Evolutionary conservation across 2,888 invertebrate species (phyloP), one percentile per base, ranked within the genome.

Genomic region (Brenthis daphne): DNA sequence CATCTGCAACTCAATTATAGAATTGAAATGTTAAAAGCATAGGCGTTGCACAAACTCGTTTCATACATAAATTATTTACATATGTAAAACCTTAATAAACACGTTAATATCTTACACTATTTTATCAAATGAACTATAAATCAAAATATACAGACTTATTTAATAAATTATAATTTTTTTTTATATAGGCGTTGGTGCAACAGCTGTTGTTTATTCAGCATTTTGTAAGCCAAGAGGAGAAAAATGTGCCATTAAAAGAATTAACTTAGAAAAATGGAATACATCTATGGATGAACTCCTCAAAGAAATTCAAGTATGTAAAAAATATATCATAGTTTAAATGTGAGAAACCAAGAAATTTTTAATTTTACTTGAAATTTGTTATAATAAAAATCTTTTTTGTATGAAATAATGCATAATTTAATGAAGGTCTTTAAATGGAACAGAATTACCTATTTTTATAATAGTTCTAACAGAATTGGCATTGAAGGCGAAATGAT

Each of bases 191-290:
- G 97, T 98, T 77, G 99, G 99, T 66, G 99, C 99, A 64, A 99
- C 99, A 13, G 99, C 99, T 8, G 97, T 98, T 65, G 99, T 99
- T 13, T 98, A 99, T 87, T 96, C 96, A 71, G 99, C 99, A 1
- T 94, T 95, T 75, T 99, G 99, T 87, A 96, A 96, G 81, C 97
- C 98, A 11, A 94, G 98, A 56, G 95, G 95, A 81, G 99, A 99
- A 89, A 97, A 97, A 94, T 99, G 99, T 94, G 99, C 99, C 83
- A 99, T 99, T 80, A 99, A 99, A 90, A 95, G 98, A 82, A 99
- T 99, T 83, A 99, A 99, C 88, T 94, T 99, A 85, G 99, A 99
- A 89, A 99, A 99, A 94, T 99, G 99, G 97, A 99, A 99, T 87
- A 99, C 99, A n/a, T 98, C 98, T 69, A 99, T 99, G 96, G 99